These are phyloP conservation scores for Andrena marginata DNA, from an alignment of 2,888 invertebrate species.

Conservation along the genomic window DNA sequence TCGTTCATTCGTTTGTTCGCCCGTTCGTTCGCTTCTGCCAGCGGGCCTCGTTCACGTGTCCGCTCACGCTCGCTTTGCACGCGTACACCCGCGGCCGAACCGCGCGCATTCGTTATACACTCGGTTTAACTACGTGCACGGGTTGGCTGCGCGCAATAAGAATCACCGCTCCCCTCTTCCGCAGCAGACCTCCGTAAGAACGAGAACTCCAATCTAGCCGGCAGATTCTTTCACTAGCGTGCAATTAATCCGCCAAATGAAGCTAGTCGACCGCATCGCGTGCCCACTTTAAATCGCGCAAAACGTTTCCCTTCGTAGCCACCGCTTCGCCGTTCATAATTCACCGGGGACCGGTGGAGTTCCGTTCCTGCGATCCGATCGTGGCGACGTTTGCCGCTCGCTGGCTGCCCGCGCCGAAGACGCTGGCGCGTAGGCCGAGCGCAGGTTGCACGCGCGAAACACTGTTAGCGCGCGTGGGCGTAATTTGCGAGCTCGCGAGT, in stretches of 20 bases:
- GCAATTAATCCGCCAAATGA: constrained; percentile 9
- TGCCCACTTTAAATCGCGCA: constrained; percentile 16
- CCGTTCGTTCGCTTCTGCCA: too few relatives aligned
- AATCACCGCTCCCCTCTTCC: too few relatives aligned
- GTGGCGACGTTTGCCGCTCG: background rate
- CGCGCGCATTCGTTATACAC: constrained; percentile 10
- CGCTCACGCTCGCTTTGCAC: constrained; percentile 65
- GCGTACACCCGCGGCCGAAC: constrained; percentile 13
- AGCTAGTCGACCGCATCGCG: background rate
- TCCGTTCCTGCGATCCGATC: constrained; percentile 31
- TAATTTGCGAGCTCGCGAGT: constrained; percentile 67
- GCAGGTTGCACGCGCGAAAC: constrained; percentile 62
- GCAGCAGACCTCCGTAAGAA: too few relatives aligned
- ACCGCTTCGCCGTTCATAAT: background rate
- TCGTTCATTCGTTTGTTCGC: constrained; percentile 1
- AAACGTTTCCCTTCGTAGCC: constrained; percentile 25
- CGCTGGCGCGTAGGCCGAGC: constrained; percentile 36
- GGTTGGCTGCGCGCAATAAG: background rate
- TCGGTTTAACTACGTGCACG: constrained; percentile 13
- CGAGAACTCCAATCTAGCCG: background rate
- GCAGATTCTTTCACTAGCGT: background rate
- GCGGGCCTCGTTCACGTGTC: constrained; percentile 58
- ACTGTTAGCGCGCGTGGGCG: constrained; percentile 64
- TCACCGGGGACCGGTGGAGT: constrained; percentile 27
- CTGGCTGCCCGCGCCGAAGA: constrained; percentile 8